Evolutionary conservation across 2,113 vertebrate genomes (phyloP).

Genomic region (Saimiri boliviensis): DNA sequence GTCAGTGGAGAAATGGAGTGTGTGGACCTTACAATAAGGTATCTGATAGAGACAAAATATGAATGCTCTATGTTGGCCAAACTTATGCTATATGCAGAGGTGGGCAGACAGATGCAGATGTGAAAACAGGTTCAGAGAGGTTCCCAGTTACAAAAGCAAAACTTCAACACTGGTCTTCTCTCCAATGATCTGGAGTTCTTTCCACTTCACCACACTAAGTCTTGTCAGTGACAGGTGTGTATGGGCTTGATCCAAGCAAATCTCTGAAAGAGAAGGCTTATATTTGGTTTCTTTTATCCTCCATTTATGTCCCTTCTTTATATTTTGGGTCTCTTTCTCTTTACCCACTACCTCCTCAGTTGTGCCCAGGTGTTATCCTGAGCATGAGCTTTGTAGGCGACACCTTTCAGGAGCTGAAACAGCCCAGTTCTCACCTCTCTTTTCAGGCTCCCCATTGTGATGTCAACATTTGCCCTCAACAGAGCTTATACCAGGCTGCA

Average conservation of each 20-base stretch:
- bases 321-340: neutral
- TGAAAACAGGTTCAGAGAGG: neutral
- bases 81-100: neutral
- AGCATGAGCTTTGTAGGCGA: neutral
- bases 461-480: neutral
- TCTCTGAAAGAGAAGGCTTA: neutral
- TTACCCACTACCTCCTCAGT: neutral
- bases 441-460: neutral
- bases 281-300: neutral
- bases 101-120: neutral
- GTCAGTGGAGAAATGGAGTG: neutral
- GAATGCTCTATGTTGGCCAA: neutral
- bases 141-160: neutral
- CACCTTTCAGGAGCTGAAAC: neutral
- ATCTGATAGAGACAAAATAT: neutral
- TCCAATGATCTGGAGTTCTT: neutral
- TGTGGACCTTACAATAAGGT: neutral
- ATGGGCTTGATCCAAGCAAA: neutral
- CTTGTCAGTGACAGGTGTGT: neutral
- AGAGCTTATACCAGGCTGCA: neutral
- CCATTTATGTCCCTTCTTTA: neutral
- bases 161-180: neutral
- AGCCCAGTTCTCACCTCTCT: neutral
- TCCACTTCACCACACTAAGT: neutral
- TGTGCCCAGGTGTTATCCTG: neutral